Base-by-base conservation (phyloP, 2,113 vertebrate genomes). In the Sinocyclocheilus rhinocerous region DNA sequence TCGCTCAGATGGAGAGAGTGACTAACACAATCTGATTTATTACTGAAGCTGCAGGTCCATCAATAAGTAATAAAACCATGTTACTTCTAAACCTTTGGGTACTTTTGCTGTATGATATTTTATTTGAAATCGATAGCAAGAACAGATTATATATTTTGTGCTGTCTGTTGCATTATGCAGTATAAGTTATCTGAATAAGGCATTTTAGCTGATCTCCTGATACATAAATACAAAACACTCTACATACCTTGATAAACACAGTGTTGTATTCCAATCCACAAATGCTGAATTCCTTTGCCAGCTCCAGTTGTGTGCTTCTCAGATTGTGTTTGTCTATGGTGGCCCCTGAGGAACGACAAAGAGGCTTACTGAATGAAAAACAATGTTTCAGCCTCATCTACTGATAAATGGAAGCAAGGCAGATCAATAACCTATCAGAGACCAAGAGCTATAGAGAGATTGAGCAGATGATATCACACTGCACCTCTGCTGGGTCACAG, bases 401-500 rank as follows among this genome's bases (percentile, higher is more conserved):
- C 29, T 72, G 26, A 83, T 55, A 36, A 70, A 83, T 83, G 45
- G 24, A 82, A 42, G 69, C 20, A 57, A 73, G 20, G 22, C 33
- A 52, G 50, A 84, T 84, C 82, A 59, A 84, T 84, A 84, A 59
- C 50, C 29, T n/a, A 73, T 83, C 69, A 73, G 82, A 73, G 20
- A 33, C 20, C 69, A 42, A 59, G 52, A 75, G 22, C 67, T 12
- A 9, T 6, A 42, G 20, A 73, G 20, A 39, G 65, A 83, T 33
- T 16, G 61, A 0, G 57, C 3, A 39, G 1, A 65, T 48, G 24
- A 76, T 24, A 67, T 61, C n/a, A 20, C 16, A 48, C 15, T 81
- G 13, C n/a, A 16, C 22, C 57, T 65, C 36, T 81, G 79, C 79
- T 63, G 61, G 79, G 24, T 20, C 4, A 55, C 48, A 61, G 57